Conservation (phyloP, 2,797 vertebrate genomes). For the Remorina albescens region DNA sequence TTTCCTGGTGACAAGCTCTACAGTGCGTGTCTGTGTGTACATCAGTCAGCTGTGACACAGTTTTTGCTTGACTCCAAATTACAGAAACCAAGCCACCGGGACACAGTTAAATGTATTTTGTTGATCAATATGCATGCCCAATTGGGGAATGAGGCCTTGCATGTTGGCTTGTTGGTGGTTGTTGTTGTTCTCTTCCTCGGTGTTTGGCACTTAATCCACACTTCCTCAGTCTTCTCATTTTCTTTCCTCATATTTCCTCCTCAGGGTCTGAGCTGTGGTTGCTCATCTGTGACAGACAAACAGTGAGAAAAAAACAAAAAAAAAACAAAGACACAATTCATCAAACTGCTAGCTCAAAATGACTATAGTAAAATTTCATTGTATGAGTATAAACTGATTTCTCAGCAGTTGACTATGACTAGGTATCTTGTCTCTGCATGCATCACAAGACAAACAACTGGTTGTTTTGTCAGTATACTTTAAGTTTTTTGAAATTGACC, state of each 20-base stretch:
- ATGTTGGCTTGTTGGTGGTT: constrained; percentile 35
- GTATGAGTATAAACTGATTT: constrained; percentile 25
- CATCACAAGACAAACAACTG: constrained; percentile 11
- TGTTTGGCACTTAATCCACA: constrained; percentile 74
- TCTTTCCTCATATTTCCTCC: constrained; percentile 81
- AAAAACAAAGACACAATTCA: constrained; percentile 59
- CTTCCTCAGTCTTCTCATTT: constrained; percentile 39
- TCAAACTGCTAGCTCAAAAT: constrained; percentile 49
- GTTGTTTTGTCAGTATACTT: constrained; percentile 5
- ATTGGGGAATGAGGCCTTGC: constrained; percentile 49
- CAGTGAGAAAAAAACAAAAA: constrained; percentile 38
- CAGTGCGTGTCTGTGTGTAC: constrained; percentile 2
- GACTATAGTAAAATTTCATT: constrained; percentile 47
- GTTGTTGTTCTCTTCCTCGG: constrained; percentile 72
- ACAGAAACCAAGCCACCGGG: constrained; percentile 39
- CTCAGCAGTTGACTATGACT: background rate
- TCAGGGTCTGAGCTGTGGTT: constrained; percentile 83
- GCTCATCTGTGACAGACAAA: constrained; percentile 77
- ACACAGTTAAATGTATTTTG: constrained; percentile 35
- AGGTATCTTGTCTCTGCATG: background rate
- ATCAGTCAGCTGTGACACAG: constrained; percentile 9
- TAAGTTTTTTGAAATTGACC: background rate
- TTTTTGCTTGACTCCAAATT: constrained; percentile 5
- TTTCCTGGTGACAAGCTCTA: constrained; percentile 14
- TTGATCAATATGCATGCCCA: constrained; percentile 59